Conservation (phyloP, 2,888 invertebrate genomes). For the Agrilus mali region DNA sequence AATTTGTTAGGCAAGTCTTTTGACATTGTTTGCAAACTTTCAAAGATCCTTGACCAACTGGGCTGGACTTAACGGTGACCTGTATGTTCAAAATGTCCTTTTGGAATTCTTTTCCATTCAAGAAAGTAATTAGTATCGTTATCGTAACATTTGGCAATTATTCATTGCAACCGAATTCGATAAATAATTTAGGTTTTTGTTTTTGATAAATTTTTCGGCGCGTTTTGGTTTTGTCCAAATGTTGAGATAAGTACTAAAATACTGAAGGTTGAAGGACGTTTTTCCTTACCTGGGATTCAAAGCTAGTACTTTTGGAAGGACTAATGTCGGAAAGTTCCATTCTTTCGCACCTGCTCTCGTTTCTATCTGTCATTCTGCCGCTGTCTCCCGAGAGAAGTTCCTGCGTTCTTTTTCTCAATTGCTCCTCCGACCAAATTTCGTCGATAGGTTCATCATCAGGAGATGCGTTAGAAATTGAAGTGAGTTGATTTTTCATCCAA, state of each 20-base stretch:
- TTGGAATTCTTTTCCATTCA: conserved; percentile 1
- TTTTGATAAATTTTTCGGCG: too few relatives aligned
- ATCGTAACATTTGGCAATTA: too few relatives aligned
- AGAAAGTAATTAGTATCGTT: background rate
- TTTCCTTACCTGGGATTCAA: conserved; percentile 58
- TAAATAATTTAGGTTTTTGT: too few relatives aligned
- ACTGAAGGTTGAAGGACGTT: conserved; percentile 1
- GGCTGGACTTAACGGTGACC: conserved; percentile 68
- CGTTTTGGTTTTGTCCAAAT: background rate
- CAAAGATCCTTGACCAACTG: conserved; percentile 57
- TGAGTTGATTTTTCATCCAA: conserved; percentile 69
- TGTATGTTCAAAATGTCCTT: conserved; percentile 26
- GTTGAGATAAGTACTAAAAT: background rate
- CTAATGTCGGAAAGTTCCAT: conserved; percentile 41
- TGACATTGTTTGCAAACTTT: conserved; percentile 68
- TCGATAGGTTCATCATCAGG: conserved; percentile 40
- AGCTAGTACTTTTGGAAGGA: conserved; percentile 63
- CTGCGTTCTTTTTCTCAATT: conserved; percentile 54
- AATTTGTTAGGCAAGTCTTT: conserved; percentile 56
- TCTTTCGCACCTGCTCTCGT: conserved; percentile 35
- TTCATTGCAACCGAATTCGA: background rate
- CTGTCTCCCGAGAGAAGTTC: conserved; percentile 49
- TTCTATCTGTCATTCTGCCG: conserved; percentile 13
- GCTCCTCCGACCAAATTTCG: conserved; percentile 62
- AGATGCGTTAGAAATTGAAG: conserved; percentile 29